A percentile compares a stretch with the other conserved stretches of the same genome.
These are phyloP conservation scores for Leucophenga varia DNA, from an alignment of 1,140 invertebrate genomes.

Conservation along the genomic window DNA sequence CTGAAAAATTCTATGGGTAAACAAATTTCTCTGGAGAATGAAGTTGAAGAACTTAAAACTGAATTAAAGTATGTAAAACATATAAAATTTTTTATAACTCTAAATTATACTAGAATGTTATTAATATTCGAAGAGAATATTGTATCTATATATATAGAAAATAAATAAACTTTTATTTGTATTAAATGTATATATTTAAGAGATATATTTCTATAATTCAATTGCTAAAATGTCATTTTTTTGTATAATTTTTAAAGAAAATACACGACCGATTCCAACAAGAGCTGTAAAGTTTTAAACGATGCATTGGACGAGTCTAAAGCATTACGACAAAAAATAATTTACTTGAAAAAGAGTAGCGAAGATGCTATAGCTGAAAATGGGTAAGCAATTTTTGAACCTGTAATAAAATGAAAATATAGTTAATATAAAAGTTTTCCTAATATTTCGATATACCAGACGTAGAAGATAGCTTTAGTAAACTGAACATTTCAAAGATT, in stretches of 20 bases:
- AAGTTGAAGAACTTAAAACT: constrained; percentile 35
- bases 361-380: constrained; percentile 53
- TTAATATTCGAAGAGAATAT: background rate
- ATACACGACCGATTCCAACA: no score
- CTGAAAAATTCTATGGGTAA: constrained; percentile 36
- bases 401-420: no score
- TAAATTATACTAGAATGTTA: background rate
- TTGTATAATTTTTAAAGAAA: no score
- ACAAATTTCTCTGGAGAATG: constrained; percentile 28
- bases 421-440: no score
- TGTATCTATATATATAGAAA: constrained; percentile 6
- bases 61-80: constrained; percentile 36
- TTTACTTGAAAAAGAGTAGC: constrained; percentile 42
- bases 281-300: no score
- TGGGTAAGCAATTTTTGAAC: no score
- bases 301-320: constrained; percentile 48
- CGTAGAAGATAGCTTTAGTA: background rate
- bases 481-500: no score
- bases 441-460: no score
- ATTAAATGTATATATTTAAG: constrained; percentile 31
- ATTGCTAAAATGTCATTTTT: no score
- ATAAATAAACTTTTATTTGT: constrained; percentile 23
- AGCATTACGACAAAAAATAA: constrained; percentile 46
- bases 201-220: no score
- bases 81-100: background rate